A percentile compares a stretch with the other conserved stretches of the same genome.
Conservation (phyloP, 2,888 invertebrate species). For the Lasioglossum vierecki region DNA sequence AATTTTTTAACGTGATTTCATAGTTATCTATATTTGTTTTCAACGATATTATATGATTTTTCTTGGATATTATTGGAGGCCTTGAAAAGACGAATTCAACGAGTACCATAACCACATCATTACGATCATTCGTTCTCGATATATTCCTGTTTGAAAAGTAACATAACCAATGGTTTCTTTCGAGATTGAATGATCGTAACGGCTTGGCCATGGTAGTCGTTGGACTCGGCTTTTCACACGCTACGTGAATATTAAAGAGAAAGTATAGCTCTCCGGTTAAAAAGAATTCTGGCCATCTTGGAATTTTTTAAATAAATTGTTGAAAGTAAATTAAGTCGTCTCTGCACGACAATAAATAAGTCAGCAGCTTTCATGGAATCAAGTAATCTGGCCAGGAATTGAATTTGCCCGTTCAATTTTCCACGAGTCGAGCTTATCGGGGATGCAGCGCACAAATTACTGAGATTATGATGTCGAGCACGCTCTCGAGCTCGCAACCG, state of each 20-base stretch:
- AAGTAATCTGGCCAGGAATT: background rate
- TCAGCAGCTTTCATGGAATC: background rate
- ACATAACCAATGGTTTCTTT: background rate
- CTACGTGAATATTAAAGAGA: background rate
- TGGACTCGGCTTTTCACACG: background rate
- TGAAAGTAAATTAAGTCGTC: background rate
- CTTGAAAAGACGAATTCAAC: background rate
- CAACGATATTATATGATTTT: background rate
- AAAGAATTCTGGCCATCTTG: background rate
- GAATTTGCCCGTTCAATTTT: background rate
- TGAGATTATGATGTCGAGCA: slow-evolving; percentile 27
- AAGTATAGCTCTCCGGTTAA: background rate
- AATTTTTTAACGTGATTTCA: background rate
- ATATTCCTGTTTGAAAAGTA: background rate
- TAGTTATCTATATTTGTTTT: background rate
- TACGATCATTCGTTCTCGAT: background rate
- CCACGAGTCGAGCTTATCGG: background rate
- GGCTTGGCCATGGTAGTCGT: background rate
- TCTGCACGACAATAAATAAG: background rate
- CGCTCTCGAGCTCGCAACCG: background rate
- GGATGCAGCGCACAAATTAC: slow-evolving; percentile 21
- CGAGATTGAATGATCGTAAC: background rate
- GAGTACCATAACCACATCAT: background rate
- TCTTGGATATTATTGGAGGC: background rate
- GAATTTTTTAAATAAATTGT: background rate